Evolutionary conservation across 2,888 invertebrate genomes (phyloP), one percentile per base, ranked within the genome.

Genomic region (Zygogramma bicolorata): DNA sequence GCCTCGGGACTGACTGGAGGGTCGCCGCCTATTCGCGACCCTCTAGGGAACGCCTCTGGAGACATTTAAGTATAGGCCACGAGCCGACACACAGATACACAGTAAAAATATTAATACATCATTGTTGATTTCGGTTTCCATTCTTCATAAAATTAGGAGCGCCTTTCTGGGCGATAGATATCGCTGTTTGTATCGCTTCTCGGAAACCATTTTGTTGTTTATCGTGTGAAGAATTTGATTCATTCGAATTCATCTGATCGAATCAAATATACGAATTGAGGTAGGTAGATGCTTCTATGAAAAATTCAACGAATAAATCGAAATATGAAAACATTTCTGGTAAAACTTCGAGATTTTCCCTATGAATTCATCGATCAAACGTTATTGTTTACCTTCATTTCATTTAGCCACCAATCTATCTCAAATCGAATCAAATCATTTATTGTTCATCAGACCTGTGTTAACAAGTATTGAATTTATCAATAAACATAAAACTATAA

Each of bases 61-160:
- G 85, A 84, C 84, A 83, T 81, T 79, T 86, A 86, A 86, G 84
- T 86, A 86, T 85, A 86, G 85, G 80, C 82, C 83, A 74, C 81
- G 81, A 79, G 82, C 82, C 82, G 82, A 81, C 60, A 57, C 67
- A 27, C 53, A 27, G 53, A 53, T 53, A 42, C 61, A 25, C 61
- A 61, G 61, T 62, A 69, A 77, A 78, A 79, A 79, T 75, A 75
- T 77, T 78, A 74, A 76, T 78, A 79, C 79, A 79, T 78, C 79
- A 74, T 73, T 71, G 74, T 74, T 70, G 67, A 74, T 71, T 74
- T 76, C 68, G 71, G 69, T 70, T 75, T 73, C 73, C 70, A 58
- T 62, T 62, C 73, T 72, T 75, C 72, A 70, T 70, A 70, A 75
- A 65, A 72, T 75, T 73, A 60, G 38, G 58, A 63, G 25, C 53